Conservation (phyloP, 2,797 vertebrate genomes). For the Gallinago solitaria region DNA sequence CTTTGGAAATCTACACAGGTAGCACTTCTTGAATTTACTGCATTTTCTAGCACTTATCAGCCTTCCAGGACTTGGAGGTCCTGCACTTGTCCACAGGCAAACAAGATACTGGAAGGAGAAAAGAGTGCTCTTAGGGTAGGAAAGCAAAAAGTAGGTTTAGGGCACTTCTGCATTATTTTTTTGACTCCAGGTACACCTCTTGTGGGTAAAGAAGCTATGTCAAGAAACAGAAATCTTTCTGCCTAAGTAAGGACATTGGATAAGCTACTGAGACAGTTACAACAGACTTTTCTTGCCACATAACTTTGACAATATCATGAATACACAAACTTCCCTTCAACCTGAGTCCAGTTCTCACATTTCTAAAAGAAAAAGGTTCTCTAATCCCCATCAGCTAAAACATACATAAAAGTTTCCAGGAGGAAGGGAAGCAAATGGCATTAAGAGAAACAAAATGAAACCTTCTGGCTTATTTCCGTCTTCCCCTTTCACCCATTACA, state of each 20-base stretch:
- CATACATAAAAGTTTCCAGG: neutral
- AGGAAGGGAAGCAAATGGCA: neutral
- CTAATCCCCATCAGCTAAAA: neutral
- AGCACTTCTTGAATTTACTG: neutral
- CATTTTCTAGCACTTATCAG: neutral
- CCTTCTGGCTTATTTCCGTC: neutral
- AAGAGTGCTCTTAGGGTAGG: neutral
- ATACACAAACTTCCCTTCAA: neutral
- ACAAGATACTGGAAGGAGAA: neutral
- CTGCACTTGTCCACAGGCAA: neutral
- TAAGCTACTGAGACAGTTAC: neutral
- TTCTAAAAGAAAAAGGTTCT: neutral
- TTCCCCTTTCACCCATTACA: neutral
- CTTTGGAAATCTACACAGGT: neutral
- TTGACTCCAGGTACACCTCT: neutral
- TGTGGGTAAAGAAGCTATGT: neutral
- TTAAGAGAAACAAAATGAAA: neutral
- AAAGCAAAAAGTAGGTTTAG: neutral
- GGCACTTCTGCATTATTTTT: neutral
- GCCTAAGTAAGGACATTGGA: neutral
- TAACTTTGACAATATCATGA: neutral
- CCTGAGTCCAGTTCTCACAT: neutral
- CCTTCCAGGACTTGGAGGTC: neutral
- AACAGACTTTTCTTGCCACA: fast-evolving
- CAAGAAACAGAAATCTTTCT: neutral